phyloP scores from a whole-genome alignment of 2,797 vertebrate species.

The Girardinus metallicus region DNA sequence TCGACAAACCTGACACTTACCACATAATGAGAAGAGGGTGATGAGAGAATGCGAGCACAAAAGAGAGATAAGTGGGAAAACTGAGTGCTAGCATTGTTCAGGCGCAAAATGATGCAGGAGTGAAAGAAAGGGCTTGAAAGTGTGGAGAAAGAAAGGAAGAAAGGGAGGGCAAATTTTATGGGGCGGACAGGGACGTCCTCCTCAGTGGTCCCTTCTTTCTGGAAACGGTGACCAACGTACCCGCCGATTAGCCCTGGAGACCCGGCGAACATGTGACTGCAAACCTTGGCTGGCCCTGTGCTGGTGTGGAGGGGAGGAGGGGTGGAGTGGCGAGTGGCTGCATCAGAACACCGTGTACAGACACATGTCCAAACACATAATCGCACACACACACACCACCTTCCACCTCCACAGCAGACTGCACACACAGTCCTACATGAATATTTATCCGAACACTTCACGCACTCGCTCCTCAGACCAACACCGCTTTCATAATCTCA shows the following conservation, averaged over 20 bases:
- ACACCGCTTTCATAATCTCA: slow-evolving; percentile 34
- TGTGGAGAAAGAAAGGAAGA: slow-evolving; percentile 27
- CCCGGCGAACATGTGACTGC: slow-evolving; percentile 48
- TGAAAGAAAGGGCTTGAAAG: slow-evolving; percentile 31
- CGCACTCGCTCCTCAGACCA: slow-evolving; percentile 52
- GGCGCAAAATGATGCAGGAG: slow-evolving; percentile 49
- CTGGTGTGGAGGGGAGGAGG: slow-evolving; percentile 42
- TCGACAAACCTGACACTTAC: slow-evolving; percentile 70
- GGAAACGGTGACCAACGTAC: slow-evolving; percentile 54
- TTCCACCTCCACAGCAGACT: slow-evolving; percentile 72
- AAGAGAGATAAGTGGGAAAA: slow-evolving; percentile 67
- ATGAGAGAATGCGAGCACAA: slow-evolving; percentile 56
- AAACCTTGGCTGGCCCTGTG: slow-evolving; percentile 42
- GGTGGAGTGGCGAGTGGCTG: slow-evolving; percentile 60
- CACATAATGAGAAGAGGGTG: slow-evolving; percentile 68
- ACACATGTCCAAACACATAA: slow-evolving; percentile 62
- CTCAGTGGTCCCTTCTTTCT: slow-evolving; percentile 31
- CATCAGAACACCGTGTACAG: slow-evolving; percentile 70
- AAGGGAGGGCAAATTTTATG: slow-evolving; percentile 1
- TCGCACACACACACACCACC: slow-evolving; percentile 43
- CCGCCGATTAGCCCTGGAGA: slow-evolving; percentile 35
- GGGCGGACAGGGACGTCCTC: slow-evolving; percentile 19
- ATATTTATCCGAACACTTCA: slow-evolving; percentile 66
- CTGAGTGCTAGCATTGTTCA: slow-evolving; percentile 63
- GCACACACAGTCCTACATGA: slow-evolving; percentile 61